Conservation (phyloP, 2,888 invertebrate species). For the Agrotis clavis region DNA sequence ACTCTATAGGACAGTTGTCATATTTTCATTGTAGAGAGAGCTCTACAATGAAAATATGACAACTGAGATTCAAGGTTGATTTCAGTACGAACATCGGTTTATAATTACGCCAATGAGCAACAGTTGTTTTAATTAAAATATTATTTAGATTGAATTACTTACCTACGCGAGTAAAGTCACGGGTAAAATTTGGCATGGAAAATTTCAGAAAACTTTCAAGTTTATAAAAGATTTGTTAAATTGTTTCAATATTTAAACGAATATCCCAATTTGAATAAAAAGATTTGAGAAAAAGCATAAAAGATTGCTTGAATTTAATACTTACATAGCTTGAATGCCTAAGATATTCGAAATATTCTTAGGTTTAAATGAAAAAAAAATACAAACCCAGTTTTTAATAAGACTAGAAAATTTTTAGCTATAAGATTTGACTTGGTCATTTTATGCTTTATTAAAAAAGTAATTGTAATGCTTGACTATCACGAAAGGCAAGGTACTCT, state of each 20-base stretch:
- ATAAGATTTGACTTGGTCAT: too few species aligned
- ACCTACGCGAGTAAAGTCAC: not conserved
- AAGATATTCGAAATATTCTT: not conserved
- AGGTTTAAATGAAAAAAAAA: not conserved
- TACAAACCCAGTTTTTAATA: too few species aligned
- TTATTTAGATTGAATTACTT: not conserved
- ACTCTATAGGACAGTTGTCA: too few species aligned
- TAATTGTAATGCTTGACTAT: too few species aligned
- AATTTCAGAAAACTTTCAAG: not conserved
- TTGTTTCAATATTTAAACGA: not conserved
- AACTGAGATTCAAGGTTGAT: not conserved
- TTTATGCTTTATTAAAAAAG: too few species aligned
- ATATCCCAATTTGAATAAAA: not conserved
- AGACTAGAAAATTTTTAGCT: too few species aligned
- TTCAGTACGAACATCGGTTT: not conserved
- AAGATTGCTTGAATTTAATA: not conserved
- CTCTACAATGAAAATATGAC: not conserved
- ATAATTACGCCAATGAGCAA: too few species aligned
- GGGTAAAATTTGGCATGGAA: not conserved
- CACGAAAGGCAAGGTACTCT: too few species aligned
- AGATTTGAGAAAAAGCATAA: not conserved
- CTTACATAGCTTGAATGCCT: not conserved
- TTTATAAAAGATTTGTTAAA: not conserved
- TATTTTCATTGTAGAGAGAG: too few species aligned
- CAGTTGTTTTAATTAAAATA: too few species aligned